These are phyloP conservation scores for Brachyistius frenatus DNA, from an alignment of 2,113 vertebrate genomes.

Conservation along the genomic window DNA sequence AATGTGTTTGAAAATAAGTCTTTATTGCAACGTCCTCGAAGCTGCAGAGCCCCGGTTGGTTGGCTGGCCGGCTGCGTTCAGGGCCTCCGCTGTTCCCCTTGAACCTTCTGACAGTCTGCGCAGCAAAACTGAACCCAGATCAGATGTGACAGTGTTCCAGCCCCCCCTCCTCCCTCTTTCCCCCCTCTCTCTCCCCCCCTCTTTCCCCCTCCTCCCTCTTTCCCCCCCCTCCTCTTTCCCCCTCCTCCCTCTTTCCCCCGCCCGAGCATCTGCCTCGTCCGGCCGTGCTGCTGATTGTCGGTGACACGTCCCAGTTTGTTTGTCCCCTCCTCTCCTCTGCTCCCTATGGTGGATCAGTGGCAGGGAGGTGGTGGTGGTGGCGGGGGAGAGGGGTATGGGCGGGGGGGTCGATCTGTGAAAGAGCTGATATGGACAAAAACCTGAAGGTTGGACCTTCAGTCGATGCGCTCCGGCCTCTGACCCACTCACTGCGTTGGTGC, in stretches of 20 bases:
- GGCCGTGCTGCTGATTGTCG: constrained; percentile 11
- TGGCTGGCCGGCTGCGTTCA: not conserved
- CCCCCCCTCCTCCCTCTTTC: constrained; percentile 19
- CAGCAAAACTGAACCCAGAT: constrained; percentile 36
- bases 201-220: constrained; percentile 25
- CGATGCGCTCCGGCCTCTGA: no score
- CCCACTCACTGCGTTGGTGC: no score
- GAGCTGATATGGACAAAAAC: constrained; percentile 23
- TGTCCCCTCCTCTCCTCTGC: constrained; percentile 30
- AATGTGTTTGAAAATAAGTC: no score
- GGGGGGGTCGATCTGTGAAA: constrained; percentile 10
- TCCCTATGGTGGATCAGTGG: constrained; percentile 35
- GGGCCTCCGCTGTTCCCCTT: not conserved
- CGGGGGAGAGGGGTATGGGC: not conserved
- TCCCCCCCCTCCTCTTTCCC: no score
- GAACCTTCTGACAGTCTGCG: constrained; percentile 26
- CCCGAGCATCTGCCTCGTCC: constrained; percentile 52
- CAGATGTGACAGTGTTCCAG: constrained; percentile 62
- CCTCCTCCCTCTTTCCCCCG: constrained; percentile 1
- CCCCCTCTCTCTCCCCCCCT: no score
- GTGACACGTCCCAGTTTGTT: constrained; percentile 51
- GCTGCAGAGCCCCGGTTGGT: not conserved
- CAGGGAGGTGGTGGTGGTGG: constrained; percentile 13
- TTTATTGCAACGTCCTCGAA: no score
- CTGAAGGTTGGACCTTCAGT: not conserved